phyloP scores from a whole-genome alignment of 2,797 vertebrate genomes.

The Zalophus californianus region DNA sequence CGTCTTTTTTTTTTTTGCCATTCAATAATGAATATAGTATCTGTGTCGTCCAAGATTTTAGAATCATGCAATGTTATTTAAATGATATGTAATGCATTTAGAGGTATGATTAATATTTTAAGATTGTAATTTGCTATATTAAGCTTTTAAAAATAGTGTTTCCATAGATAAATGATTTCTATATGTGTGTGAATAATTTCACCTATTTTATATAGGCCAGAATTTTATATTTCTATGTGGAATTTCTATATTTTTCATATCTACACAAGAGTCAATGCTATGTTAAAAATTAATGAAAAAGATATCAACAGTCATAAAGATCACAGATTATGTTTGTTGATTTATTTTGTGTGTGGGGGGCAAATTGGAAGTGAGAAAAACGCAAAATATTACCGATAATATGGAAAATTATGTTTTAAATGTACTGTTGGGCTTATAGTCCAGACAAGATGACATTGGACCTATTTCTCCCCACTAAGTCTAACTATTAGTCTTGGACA shows the following conservation, averaged over 20 bases:
- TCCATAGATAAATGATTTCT: constrained; percentile 71
- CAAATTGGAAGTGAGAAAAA: background rate
- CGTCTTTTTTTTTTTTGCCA: background rate
- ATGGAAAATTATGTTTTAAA: background rate
- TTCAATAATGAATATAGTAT: background rate
- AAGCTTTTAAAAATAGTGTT: constrained; percentile 78
- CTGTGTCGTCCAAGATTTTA: background rate
- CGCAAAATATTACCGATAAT: background rate
- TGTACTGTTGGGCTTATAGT: background rate
- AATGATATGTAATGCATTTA: constrained; percentile 52
- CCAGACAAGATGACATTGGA: background rate
- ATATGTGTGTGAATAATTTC: constrained; percentile 65
- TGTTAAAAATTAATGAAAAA: constrained; percentile 72
- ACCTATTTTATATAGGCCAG: constrained; percentile 53
- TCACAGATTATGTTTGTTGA: constrained; percentile 43
- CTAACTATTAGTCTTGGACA: background rate
- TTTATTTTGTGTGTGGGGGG: background rate
- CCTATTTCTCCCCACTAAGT: background rate
- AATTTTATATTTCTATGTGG: background rate
- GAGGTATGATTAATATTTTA: constrained; percentile 61
- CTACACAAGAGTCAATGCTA: constrained; percentile 55
- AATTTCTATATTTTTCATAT: constrained; percentile 60
- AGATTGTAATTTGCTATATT: constrained; percentile 68
- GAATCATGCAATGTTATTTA: constrained; percentile 50
- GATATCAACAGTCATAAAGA: constrained; percentile 10